Evolutionary conservation across 2,888 invertebrate species (phyloP).

Genomic region (Lasioglossum calceatum): DNA sequence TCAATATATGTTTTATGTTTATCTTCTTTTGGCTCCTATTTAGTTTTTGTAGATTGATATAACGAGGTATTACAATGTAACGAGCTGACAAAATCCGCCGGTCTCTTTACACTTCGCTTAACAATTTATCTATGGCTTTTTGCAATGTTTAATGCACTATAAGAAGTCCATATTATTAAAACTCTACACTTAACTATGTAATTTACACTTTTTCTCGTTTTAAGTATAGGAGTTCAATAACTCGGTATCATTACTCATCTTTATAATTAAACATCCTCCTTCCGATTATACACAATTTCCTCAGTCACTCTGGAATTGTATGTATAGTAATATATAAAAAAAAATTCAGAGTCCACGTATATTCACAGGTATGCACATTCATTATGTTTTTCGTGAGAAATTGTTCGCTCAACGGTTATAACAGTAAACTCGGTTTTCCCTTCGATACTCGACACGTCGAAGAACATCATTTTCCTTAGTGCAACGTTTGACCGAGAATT

Average conservation of each 20-base stretch:
- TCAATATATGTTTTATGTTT: conserved; percentile 56
- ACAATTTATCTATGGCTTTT: conserved; percentile 62
- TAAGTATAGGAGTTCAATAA: conserved; percentile 51
- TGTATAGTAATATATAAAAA: conserved; percentile 25
- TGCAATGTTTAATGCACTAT: conserved; percentile 59
- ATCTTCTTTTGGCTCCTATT: conserved; percentile 78
- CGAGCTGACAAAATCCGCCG: conserved; percentile 61
- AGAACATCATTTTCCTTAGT: background rate
- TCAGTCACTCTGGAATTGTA: conserved; percentile 54
- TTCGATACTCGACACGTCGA: conserved; percentile 5
- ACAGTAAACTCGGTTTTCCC: conserved; percentile 24
- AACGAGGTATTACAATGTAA: conserved; percentile 78
- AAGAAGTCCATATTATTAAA: conserved; percentile 64
- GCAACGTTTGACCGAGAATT: background rate
- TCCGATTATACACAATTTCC: conserved; percentile 57
- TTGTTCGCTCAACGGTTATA: conserved; percentile 17
- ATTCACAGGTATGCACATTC: conserved; percentile 51
- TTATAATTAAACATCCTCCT: conserved; percentile 55
- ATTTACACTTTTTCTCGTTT: conserved; percentile 65
- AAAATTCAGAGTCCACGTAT: conserved; percentile 31
- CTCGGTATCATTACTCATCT: conserved; percentile 52
- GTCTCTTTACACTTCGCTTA: conserved; percentile 59
- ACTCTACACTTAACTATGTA: conserved; percentile 64
- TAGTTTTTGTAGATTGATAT: conserved; percentile 76
- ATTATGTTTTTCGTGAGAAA: conserved; percentile 15